Evolutionary conservation across 2,888 invertebrate genomes (phyloP), one percentile per base, ranked within the genome.

Genomic region (Himalopsyche kuldschensis): DNA sequence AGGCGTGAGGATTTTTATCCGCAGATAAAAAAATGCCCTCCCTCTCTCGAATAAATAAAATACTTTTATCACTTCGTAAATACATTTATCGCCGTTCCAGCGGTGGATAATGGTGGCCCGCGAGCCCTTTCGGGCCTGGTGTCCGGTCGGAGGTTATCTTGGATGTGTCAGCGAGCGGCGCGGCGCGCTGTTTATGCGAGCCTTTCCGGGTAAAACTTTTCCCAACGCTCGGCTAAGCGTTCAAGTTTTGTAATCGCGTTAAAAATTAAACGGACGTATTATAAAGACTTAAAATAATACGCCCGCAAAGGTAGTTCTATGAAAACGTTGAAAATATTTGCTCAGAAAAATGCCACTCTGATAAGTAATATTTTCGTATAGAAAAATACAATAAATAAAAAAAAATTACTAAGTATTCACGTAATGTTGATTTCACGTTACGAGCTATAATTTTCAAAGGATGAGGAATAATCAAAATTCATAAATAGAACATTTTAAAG

Each of bases 21-120:
- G 20, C 55, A 55, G 55, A 55, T 55, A 55, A 55, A 55, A 48
- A 55, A 55, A 41, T 41, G 41, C 41, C 41, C 41, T 41, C 24
- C 6, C 55, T 55, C 55, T 55, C 55, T 55, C 55, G 80, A 35
- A 69, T 80, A 80, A 41, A 81, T 78, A 48, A 77, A 81, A 81
- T 81, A 81, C 35, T 81, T 84, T 84, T 84, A 84, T 84, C 84
- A 79, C 81, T 75, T 48, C 77, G 78, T 81, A 84, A 81, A 84
- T 81, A 84, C 79, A 81, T 81, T 84, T 81, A 84, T 84, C 84
- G 81, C 75, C 46, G 32, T 41, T 79, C 47, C 47, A 82, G 82
- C 30, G 79, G 79, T 81, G 46, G 80, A 69, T 79, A 84, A 84
- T 27, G 30, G 75, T 35, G 48, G 75, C 81, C 79, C 82, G 84